These are phyloP conservation scores for Limnephilus auricula DNA, from an alignment of 2,888 invertebrate genomes.

Conservation along the genomic window DNA sequence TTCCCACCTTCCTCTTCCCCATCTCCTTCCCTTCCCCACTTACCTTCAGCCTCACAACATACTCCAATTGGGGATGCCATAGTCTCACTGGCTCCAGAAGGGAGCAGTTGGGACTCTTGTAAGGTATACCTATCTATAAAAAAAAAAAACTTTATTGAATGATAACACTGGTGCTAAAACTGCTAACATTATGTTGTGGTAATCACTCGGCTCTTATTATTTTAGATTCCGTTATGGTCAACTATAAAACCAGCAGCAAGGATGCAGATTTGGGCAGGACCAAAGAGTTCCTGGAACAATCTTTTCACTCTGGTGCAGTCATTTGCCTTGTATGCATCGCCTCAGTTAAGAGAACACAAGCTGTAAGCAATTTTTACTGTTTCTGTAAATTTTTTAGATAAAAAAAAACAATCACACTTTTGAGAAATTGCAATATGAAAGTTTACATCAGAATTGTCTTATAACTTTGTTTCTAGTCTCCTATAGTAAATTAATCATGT, in stretches of 20 bases:
- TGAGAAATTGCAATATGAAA: neutral
- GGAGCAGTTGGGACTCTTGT: no score
- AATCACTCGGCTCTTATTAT: slow-evolving; percentile 11
- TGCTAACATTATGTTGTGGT: neutral
- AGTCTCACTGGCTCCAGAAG: no score
- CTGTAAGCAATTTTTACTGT: slow-evolving; percentile 73
- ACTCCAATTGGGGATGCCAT: no score
- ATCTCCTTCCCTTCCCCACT: no score
- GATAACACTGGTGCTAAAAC: neutral
- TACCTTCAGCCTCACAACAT: no score
- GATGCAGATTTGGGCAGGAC: slow-evolving; percentile 77
- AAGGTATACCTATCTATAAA: no score
- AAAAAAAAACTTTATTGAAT: no score
- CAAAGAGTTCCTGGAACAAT: slow-evolving; percentile 86
- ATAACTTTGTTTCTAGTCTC: neutral
- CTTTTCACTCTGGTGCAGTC: slow-evolving; percentile 87
- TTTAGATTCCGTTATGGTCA: slow-evolving; percentile 75
- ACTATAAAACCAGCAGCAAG: slow-evolving; percentile 73
- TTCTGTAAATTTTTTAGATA: neutral
- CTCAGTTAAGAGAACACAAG: slow-evolving; percentile 87
- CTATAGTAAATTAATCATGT: neutral
- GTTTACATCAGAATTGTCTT: neutral
- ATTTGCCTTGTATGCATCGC: slow-evolving; percentile 95
- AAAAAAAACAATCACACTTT: neutral
- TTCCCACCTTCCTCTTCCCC: no score